phyloP scores from a whole-genome alignment of 2,113 vertebrate species.

The Datnioides undecimradiatus region DNA sequence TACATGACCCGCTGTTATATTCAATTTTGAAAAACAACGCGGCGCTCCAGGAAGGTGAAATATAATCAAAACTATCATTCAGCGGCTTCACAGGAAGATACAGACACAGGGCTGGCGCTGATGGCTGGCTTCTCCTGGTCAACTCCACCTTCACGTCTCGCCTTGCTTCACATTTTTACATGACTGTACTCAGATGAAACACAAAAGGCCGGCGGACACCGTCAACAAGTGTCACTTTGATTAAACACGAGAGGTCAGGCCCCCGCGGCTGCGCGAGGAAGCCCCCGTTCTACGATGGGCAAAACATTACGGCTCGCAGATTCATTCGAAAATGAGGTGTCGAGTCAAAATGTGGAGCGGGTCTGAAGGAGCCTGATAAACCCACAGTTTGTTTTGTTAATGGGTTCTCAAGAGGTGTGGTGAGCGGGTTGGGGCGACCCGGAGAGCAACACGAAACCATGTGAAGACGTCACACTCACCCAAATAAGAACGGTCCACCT shows the following conservation, averaged over 20 bases:
- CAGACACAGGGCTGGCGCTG: neutral
- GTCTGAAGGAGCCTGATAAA: neutral
- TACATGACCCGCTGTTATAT: constrained; percentile 43
- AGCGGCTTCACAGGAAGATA: constrained; percentile 5
- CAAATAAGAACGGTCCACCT: neutral
- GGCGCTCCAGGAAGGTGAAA: constrained; percentile 26
- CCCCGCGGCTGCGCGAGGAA: neutral
- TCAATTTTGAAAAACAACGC: constrained; percentile 40
- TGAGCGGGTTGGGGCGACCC: too few relatives aligned
- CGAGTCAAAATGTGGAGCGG: neutral
- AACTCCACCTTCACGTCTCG: neutral
- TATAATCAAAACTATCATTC: constrained; percentile 27
- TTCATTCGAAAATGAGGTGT: constrained; percentile 10
- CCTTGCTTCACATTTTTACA: neutral
- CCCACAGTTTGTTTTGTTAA: too few relatives aligned
- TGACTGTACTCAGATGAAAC: too few relatives aligned
- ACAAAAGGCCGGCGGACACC: too few relatives aligned
- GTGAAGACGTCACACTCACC: neutral
- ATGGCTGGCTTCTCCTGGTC: neutral
- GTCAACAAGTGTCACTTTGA: too few relatives aligned
- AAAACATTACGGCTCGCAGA: neutral
- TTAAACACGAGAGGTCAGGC: neutral
- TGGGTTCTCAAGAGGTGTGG: too few relatives aligned
- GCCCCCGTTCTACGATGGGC: neutral
- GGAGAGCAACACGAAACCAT: neutral